A percentile compares a stretch with the other conserved stretches of the same genome.
These are phyloP conservation scores for Hippocampus zosterae DNA, from an alignment of 2,113 vertebrate species.

Conservation along the genomic window DNA sequence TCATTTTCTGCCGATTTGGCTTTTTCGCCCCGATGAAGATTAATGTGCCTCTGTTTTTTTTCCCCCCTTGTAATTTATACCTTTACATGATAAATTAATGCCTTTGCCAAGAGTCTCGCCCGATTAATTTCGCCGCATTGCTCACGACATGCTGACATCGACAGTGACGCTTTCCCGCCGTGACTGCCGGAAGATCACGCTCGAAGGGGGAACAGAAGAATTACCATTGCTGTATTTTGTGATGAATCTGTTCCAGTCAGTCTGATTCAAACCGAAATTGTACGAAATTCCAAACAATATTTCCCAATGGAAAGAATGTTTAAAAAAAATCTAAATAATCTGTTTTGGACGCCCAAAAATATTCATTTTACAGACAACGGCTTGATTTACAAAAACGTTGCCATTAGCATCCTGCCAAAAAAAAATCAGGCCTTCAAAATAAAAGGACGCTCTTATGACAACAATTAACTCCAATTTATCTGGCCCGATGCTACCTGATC, in stretches of 20 bases:
- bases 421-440: too few species aligned
- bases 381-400: too few species aligned
- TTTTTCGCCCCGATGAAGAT: conserved; percentile 1
- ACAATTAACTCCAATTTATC: too few species aligned
- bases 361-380: not conserved
- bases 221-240: not conserved
- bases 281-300: not conserved
- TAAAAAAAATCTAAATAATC: not conserved
- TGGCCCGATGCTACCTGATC: too few species aligned
- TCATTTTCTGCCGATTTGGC: conserved; percentile 13
- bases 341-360: not conserved
- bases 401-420: too few species aligned
- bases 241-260: not conserved
- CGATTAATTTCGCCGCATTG: not conserved
- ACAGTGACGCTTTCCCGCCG: not conserved
- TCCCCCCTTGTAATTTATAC: not conserved
- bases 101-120: not conserved
- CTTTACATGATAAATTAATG: conserved; percentile 11
- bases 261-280: not conserved
- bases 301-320: not conserved
- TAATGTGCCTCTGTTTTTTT: not conserved
- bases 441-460: too few species aligned
- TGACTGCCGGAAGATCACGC: not conserved
- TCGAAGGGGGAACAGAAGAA: not conserved
- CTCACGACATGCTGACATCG: conserved; percentile 8